A percentile compares a stretch with the other conserved stretches of the same genome.
phyloP scores from a whole-genome alignment of 2,888 invertebrate genomes.

The Chrysotoxum bicinctum region DNA sequence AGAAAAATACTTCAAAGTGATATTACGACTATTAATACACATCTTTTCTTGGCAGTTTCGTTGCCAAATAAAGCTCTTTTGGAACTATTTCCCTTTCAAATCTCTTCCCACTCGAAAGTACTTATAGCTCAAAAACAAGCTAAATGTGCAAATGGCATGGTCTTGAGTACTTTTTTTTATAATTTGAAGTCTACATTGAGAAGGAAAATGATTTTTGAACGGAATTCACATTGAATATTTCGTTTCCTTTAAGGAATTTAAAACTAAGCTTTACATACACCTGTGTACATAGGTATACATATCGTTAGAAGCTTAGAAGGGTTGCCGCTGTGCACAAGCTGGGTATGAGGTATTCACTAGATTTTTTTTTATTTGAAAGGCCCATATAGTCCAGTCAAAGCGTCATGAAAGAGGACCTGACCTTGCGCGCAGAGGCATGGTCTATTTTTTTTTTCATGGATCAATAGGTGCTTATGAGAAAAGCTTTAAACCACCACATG shows the following conservation, averaged over 20 bases:
- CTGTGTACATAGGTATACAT: no score
- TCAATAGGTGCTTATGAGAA: no score
- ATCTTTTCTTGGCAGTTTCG: conserved; percentile 19
- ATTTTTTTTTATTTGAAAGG: no score
- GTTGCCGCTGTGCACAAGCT: conserved; percentile 28
- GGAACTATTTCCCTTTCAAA: not conserved
- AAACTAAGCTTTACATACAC: not conserved
- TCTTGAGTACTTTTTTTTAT: not conserved
- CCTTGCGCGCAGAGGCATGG: no score
- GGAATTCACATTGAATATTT: conserved; percentile 25
- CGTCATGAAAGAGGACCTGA: no score
- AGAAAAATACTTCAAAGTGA: conserved; percentile 30
- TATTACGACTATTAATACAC: conserved; percentile 23
- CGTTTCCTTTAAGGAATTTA: not conserved
- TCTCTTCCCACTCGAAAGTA: not conserved
- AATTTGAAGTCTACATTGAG: not conserved
- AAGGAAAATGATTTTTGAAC: conserved; percentile 29
- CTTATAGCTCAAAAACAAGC: conserved; percentile 17
- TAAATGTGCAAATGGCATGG: not conserved
- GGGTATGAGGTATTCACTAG: no score
- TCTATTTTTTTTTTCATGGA: no score
- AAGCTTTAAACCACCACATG: no score
- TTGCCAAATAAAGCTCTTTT: not conserved
- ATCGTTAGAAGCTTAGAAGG: not conserved
- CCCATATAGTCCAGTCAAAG: no score